Evolutionary conservation across 2,113 vertebrate species (phyloP).

Genomic region (Neofelis nebulosa): DNA sequence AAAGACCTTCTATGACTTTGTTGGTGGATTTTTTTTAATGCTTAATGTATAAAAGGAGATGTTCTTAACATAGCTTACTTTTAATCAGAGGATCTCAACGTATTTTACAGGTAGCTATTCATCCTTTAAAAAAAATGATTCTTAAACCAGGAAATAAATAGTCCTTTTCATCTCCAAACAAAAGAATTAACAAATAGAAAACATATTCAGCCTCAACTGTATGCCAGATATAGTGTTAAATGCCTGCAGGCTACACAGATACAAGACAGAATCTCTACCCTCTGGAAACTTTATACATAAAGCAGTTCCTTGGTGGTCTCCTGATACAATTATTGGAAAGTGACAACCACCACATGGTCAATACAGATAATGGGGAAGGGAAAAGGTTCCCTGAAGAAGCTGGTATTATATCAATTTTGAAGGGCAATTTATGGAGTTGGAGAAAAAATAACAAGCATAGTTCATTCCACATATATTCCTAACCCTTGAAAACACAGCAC

Average conservation of each 20-base stretch:
- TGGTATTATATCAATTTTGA: not conserved
- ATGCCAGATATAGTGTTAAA: not conserved
- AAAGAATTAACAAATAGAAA: not conserved
- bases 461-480: not conserved
- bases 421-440: not conserved
- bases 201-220: not conserved
- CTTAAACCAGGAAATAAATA: not conserved
- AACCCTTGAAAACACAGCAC: not conserved
- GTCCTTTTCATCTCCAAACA: not conserved
- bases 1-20: conserved; percentile 70
- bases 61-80: not conserved
- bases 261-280: not conserved
- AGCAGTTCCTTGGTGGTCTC: not conserved
- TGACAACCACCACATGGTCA: not conserved
- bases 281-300: not conserved
- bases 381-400: not conserved
- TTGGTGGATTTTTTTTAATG: not conserved
- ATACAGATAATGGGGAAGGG: not conserved
- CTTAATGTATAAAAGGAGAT: not conserved
- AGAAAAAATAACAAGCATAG: not conserved
- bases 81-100: not conserved
- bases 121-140: not conserved
- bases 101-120: not conserved
- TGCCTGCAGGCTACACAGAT: not conserved
- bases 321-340: not conserved